These are phyloP conservation scores for Scaptomyza montana DNA, from an alignment of 1,140 invertebrate genomes.

Conservation along the genomic window DNA sequence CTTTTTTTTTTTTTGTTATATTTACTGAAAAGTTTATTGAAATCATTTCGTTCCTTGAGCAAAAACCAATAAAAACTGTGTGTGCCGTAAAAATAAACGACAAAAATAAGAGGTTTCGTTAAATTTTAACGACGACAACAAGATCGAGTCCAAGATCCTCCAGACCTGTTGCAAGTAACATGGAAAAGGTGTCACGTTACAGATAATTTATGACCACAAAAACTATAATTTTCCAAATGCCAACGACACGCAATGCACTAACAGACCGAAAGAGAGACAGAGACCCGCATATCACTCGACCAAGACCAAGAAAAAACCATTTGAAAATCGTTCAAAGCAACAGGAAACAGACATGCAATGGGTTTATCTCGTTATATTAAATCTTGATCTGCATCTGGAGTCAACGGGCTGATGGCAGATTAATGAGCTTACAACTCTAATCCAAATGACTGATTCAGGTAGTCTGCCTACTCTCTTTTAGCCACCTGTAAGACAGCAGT, in stretches of 20 bases:
- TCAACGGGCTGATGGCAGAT: conserved; percentile 61
- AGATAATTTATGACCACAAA: conserved; percentile 79
- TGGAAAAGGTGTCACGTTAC: conserved; percentile 83
- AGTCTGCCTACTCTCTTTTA: background rate
- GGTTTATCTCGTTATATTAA: conserved; percentile 15
- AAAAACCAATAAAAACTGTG: conserved; percentile 48
- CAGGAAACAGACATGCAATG: conserved; percentile 9
- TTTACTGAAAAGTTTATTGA: conserved; percentile 69
- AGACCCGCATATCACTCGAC: conserved; percentile 6
- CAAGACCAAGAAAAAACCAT: conserved; percentile 5
- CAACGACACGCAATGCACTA: conserved; percentile 23
- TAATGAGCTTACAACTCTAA: conserved; percentile 29
- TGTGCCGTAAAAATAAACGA: conserved; percentile 36
- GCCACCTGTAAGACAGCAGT: background rate
- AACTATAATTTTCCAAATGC: conserved; percentile 69
- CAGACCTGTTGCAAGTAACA: conserved; percentile 62
- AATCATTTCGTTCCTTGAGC: conserved; percentile 61
- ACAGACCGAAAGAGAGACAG: background rate
- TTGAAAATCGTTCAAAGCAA: conserved; percentile 10
- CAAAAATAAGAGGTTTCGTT: conserved; percentile 46
- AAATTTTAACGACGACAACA: conserved; percentile 69
- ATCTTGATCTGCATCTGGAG: conserved; percentile 27
- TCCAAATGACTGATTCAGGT: conserved; percentile 15
- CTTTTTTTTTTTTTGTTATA: conserved; percentile 23
- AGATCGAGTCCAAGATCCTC: conserved; percentile 6